Conservation (phyloP, 2,888 invertebrate species). For the Desoria tigrina region DNA sequence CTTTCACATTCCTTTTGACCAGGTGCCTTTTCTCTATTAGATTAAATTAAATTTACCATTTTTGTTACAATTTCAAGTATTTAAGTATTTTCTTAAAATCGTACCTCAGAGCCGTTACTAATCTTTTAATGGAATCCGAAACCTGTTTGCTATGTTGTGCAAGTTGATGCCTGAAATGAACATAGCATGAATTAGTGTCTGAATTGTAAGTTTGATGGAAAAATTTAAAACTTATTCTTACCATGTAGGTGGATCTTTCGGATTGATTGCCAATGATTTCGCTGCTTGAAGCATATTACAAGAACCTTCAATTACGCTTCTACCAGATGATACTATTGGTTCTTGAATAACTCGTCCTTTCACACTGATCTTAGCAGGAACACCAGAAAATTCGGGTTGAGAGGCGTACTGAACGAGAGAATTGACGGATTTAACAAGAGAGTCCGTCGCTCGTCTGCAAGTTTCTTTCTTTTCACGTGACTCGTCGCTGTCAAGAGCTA, state of each 20-base stretch:
- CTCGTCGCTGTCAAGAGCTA: conserved; percentile 73
- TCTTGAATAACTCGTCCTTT: conserved; percentile 82
- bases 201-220: too few species aligned
- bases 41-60: background rate
- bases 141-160: conserved; percentile 93
- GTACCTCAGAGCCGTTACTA: conserved; percentile 85
- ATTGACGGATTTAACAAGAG: conserved; percentile 86
- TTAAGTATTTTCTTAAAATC: conserved; percentile 27
- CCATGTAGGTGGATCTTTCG: conserved; percentile 91
- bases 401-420: conserved; percentile 89
- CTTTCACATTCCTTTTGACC: conserved; percentile 91
- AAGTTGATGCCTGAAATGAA: conserved; percentile 78
- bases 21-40: conserved; percentile 81
- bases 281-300: conserved; percentile 88
- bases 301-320: conserved; percentile 76
- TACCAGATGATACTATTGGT: conserved; percentile 82
- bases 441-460: conserved; percentile 76
- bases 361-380: conserved; percentile 85
- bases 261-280: conserved; percentile 81
- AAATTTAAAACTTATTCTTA: too few species aligned
- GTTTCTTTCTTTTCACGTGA: conserved; percentile 72
- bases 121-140: conserved; percentile 91
- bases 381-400: conserved; percentile 87
- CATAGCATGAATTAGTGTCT: too few species aligned
- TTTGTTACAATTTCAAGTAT: background rate